These are phyloP conservation scores for Hermatobates lingyangjiaoensis DNA, from an alignment of 1,140 invertebrate species.

Conservation along the genomic window DNA sequence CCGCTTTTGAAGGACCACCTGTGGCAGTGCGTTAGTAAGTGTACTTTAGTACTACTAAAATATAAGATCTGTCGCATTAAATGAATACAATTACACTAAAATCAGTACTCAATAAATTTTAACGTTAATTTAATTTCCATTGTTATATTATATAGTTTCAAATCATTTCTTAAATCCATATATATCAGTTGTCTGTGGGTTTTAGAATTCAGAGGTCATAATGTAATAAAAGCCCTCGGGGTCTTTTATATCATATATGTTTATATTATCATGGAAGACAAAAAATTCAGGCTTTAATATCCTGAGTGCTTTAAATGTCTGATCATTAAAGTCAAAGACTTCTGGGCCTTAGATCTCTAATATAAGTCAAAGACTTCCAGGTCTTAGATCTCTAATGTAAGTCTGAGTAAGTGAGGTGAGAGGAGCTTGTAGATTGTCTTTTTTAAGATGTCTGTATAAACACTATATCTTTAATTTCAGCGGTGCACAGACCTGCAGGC, in stretches of 20 bases:
- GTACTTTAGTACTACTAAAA: background rate
- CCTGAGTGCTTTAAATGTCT: no score
- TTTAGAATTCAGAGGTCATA: background rate
- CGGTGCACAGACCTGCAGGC: slow-evolving; percentile 21
- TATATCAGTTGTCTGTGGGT: background rate
- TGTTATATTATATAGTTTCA: background rate
- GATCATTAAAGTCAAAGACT: no score
- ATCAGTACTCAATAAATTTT: background rate
- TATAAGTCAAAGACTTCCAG: no score
- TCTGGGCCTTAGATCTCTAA: no score
- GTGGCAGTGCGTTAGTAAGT: background rate
- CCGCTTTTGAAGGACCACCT: slow-evolving; percentile 26
- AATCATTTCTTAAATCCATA: background rate
- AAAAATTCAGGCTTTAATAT: no score
- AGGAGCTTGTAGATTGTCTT: background rate
- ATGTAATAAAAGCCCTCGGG: no score
- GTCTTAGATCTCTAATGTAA: no score
- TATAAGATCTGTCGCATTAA: background rate
- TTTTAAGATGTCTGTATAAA: background rate
- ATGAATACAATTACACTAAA: background rate
- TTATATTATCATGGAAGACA: no score
- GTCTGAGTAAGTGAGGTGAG: background rate
- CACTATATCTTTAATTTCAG: slow-evolving; percentile 11
- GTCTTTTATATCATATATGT: no score
- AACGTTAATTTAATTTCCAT: no score